A percentile compares a stretch with the other conserved stretches of the same genome.
These are phyloP conservation scores for Tyrannus savana DNA, from an alignment of 2,113 vertebrate genomes.

Conservation along the genomic window DNA sequence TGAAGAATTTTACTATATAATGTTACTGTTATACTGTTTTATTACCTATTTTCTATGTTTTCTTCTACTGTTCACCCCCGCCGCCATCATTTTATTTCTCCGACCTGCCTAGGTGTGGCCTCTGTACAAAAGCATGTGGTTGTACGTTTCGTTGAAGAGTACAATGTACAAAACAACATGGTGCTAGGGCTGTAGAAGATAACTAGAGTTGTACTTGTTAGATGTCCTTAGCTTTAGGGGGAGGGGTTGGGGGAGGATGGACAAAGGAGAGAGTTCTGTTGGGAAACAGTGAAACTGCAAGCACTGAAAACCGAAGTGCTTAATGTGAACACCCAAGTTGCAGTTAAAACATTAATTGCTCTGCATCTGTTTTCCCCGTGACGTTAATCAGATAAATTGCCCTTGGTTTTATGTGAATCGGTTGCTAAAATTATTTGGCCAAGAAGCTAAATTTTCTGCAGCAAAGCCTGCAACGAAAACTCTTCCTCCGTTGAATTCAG, in stretches of 20 bases:
- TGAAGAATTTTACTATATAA: slow-evolving; percentile 80
- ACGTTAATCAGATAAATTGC: neutral
- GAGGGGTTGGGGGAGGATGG: neutral
- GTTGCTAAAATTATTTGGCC: slow-evolving; percentile 1
- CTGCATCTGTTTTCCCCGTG: slow-evolving; percentile 14
- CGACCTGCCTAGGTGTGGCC: slow-evolving; percentile 59
- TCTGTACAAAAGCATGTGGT: slow-evolving; percentile 71
- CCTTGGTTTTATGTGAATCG: neutral
- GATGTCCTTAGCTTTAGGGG: slow-evolving; percentile 2
- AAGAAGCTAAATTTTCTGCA: slow-evolving; percentile 34
- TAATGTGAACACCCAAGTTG: neutral
- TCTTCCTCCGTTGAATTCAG: slow-evolving; percentile 55
- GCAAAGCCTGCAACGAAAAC: slow-evolving; percentile 32
- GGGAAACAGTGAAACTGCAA: slow-evolving; percentile 9
- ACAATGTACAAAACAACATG: slow-evolving; percentile 52
- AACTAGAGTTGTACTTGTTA: slow-evolving; percentile 10
- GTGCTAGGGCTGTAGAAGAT: slow-evolving; percentile 72
- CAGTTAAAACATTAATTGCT: neutral
- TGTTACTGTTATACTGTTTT: slow-evolving; percentile 77
- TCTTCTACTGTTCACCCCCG: slow-evolving; percentile 33
- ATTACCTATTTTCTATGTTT: slow-evolving; percentile 81
- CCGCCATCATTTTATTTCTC: slow-evolving; percentile 40
- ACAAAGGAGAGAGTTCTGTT: slow-evolving; percentile 25
- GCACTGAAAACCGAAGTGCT: slow-evolving; percentile 15
- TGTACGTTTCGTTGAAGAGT: slow-evolving; percentile 62